Evolutionary conservation across 2,888 invertebrate genomes (phyloP).

Genomic region (Elysia crispata): DNA sequence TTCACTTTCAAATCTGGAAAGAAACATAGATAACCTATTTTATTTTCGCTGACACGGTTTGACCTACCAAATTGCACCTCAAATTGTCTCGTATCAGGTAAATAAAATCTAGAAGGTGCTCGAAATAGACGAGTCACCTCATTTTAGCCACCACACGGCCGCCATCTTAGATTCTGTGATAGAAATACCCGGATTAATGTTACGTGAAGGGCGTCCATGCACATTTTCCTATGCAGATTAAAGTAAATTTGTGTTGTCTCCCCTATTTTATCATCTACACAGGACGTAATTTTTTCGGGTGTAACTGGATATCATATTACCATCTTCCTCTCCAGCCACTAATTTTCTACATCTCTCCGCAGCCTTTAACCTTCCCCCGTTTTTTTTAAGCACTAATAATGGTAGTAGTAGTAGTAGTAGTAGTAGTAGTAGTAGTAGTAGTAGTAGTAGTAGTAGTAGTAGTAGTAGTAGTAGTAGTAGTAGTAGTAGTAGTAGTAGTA

Average conservation of each 20-base stretch:
- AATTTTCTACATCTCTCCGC: constrained; percentile 6
- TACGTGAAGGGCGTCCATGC: not conserved
- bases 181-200: constrained; percentile 62
- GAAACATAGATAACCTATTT: constrained; percentile 4
- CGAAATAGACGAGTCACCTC: constrained; percentile 34
- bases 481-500: not conserved
- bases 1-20: not conserved
- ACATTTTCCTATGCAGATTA: not conserved
- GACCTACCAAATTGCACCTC: not conserved
- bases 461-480: constrained; percentile 1
- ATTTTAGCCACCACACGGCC: constrained; percentile 66
- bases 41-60: not conserved
- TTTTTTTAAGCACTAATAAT: constrained; percentile 3
- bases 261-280: not conserved
- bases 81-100: not conserved
- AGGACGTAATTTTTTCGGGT: not conserved
- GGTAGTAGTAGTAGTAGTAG: not conserved
- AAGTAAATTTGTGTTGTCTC: not conserved
- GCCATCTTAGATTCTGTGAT: constrained; percentile 66
- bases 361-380: not conserved
- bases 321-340: too few relatives aligned
- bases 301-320: not conserved
- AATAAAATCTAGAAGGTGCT: constrained; percentile 32
- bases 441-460: not conserved
- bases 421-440: not conserved